A percentile compares a stretch with the other conserved stretches of the same genome.
phyloP scores from a whole-genome alignment of 2,888 invertebrate genomes.

The Amblyjoppa proteus region DNA sequence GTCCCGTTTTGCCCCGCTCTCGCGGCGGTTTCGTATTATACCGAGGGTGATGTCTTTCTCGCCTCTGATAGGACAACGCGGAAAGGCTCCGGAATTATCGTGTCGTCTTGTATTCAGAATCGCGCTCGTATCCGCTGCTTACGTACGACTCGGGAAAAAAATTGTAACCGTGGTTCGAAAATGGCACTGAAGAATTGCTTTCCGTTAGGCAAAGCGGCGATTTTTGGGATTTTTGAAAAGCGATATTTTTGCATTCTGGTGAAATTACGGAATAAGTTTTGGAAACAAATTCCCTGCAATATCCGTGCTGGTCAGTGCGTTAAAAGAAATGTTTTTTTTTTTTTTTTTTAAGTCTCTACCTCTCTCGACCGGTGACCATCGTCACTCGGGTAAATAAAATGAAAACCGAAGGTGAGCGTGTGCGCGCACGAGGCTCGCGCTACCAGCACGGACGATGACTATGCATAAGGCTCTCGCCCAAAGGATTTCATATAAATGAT shows the following conservation, averaged over 20 bases:
- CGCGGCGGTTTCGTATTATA: constrained; percentile 2
- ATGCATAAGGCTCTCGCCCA: constrained; percentile 81
- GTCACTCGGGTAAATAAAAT: constrained; percentile 51
- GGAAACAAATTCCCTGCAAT: not conserved
- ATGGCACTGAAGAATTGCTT: not conserved
- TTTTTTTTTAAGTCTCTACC: not conserved
- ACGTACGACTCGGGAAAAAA: not conserved
- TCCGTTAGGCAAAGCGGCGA: not conserved
- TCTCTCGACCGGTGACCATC: constrained; percentile 4
- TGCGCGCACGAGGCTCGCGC: not conserved
- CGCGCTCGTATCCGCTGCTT: not conserved
- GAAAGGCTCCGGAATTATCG: constrained; percentile 2
- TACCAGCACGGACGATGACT: constrained; percentile 76
- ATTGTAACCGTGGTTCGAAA: constrained; percentile 6
- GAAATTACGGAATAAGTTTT: not conserved
- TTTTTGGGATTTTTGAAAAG: not conserved
- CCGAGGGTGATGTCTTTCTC: constrained; percentile 19
- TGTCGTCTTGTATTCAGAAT: not conserved
- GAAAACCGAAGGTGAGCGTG: constrained; percentile 29
- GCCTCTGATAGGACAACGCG: not conserved
- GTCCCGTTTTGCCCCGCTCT: too few species aligned
- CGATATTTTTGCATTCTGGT: not conserved
- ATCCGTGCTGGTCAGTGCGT: not conserved
- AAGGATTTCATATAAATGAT: constrained; percentile 84
- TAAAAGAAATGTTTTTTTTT: constrained; percentile 14